Evolutionary conservation across 2,888 invertebrate genomes (phyloP), one percentile per base, ranked within the genome.

Genomic region (Chrysina gloriosa): DNA sequence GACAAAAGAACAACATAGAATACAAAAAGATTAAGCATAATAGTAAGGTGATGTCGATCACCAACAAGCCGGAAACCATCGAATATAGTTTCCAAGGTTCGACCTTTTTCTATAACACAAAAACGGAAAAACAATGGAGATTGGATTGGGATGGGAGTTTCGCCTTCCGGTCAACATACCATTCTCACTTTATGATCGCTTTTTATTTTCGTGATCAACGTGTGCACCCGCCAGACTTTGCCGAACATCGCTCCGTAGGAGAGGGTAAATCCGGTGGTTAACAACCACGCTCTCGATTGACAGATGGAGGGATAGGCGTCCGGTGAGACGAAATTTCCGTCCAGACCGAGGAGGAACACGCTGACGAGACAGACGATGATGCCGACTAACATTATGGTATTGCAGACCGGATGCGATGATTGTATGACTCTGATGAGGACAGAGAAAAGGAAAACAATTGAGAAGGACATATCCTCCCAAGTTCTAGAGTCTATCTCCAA

Each of bases 241-340:
- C 98, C 96, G 85, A 99, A 99, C 96, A 99, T 97, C 16, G 98
- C 96, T 27, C 99, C 99, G 81, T 97, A 99, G 2, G 96, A 96
- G 77, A 99, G 88, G 1, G 98, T 97, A 86, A 99, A 99, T 54
- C 99, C 99, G 56, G 93, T 89, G 21, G 96, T 93, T 34, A 99
- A 86, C 34, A 97, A 86, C 96, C 98, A 98, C 9, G 97, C 92
- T 74, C 98, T 87, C 0, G 95, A 91, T 79, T 97, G 97, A 82
- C 99, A 99, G 48, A 89, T 82, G 77, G 85, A 82, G 16, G 91
- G 90, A 82, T 94, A 96, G 69, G 89, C 86, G 67, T 86, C 88
- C 2, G 93, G 90, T 68, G 89, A 87, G 42, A 93, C 92, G 86
- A 92, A 94, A 76, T 92, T 89, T 1, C 95, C 95, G 79, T 95